These are phyloP conservation scores for Leucoptera coffeella DNA, from an alignment of 2,888 invertebrate species.

Conservation along the genomic window DNA sequence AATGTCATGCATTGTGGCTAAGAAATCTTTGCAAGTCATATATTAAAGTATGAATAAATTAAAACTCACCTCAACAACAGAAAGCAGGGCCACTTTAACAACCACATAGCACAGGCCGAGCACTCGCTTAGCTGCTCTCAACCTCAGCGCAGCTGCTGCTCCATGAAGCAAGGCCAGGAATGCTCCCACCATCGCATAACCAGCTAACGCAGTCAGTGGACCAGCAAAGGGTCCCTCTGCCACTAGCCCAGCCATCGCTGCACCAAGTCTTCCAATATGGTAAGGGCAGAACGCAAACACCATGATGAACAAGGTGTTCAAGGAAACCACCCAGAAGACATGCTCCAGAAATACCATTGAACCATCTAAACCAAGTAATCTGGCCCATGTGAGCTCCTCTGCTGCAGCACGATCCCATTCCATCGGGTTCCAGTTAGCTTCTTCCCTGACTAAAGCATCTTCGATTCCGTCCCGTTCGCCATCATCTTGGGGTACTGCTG, in stretches of 20 bases:
- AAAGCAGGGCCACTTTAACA: slow-evolving; percentile 84
- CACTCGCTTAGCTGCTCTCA: slow-evolving; percentile 76
- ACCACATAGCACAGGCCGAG: slow-evolving; percentile 90
- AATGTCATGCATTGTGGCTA: no score
- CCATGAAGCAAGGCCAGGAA: slow-evolving; percentile 78
- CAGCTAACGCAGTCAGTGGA: slow-evolving; percentile 83
- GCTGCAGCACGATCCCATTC: slow-evolving; percentile 97
- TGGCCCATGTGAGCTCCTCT: slow-evolving; percentile 97
- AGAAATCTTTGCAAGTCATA: no score
- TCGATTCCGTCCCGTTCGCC: slow-evolving; percentile 29
- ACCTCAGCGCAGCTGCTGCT: slow-evolving; percentile 71
- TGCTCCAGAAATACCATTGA: slow-evolving; percentile 96
- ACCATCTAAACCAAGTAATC: slow-evolving; percentile 91
- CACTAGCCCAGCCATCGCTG: slow-evolving; percentile 52
- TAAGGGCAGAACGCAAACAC: slow-evolving; percentile 97
- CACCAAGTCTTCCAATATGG: slow-evolving; percentile 84
- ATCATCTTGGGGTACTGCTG: slow-evolving; percentile 22
- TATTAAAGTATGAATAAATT: no score
- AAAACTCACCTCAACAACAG: slow-evolving; percentile 85
- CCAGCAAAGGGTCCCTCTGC: slow-evolving; percentile 85
- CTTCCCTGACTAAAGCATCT: slow-evolving; percentile 61
- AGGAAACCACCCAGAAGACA: slow-evolving; percentile 97
- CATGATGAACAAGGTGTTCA: slow-evolving; percentile 94
- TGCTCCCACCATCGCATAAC: slow-evolving; percentile 87
- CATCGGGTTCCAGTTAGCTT: slow-evolving; percentile 95